A percentile compares a stretch with the other conserved stretches of the same genome.
These are phyloP conservation scores for Melanitta fusca DNA, from an alignment of 2,797 vertebrate genomes.

Conservation along the genomic window DNA sequence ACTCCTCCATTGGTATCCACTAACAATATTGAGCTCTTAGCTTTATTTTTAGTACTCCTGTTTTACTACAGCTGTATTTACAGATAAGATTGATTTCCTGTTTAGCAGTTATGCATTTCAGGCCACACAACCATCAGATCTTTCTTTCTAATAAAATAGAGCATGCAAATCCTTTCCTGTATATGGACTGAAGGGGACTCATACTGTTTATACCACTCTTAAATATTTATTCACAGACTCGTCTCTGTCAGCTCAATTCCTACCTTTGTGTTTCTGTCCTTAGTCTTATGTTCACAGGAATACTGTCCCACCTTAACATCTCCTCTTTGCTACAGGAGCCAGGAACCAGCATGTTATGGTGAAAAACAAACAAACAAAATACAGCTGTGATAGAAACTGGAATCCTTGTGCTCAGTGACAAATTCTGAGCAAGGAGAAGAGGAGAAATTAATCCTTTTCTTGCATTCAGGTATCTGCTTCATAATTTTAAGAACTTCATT, in stretches of 20 bases:
- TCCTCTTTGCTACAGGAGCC: not conserved
- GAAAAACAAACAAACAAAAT: not conserved
- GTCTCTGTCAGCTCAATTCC: not conserved
- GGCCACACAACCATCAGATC: not conserved
- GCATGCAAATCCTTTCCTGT: not conserved
- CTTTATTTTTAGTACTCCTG: not conserved
- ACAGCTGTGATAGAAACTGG: not conserved
- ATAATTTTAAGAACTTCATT: not conserved
- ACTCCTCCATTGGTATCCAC: not conserved
- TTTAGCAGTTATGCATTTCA: not conserved
- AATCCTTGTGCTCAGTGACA: not conserved
- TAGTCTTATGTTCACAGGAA: not conserved
- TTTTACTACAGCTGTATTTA: not conserved
- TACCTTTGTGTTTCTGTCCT: not conserved
- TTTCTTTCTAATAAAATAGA: not conserved
- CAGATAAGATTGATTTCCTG: not conserved
- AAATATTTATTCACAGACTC: not conserved
- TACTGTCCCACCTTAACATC: not conserved
- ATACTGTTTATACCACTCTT: not conserved
- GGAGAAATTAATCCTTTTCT: not conserved
- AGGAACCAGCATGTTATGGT: not conserved
- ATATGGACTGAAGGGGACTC: not conserved
- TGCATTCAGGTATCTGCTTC: not conserved
- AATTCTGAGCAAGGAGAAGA: not conserved
- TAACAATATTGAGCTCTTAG: not conserved